phyloP scores from a whole-genome alignment of 2,797 vertebrate species.

The Hoplostethus atlanticus region DNA sequence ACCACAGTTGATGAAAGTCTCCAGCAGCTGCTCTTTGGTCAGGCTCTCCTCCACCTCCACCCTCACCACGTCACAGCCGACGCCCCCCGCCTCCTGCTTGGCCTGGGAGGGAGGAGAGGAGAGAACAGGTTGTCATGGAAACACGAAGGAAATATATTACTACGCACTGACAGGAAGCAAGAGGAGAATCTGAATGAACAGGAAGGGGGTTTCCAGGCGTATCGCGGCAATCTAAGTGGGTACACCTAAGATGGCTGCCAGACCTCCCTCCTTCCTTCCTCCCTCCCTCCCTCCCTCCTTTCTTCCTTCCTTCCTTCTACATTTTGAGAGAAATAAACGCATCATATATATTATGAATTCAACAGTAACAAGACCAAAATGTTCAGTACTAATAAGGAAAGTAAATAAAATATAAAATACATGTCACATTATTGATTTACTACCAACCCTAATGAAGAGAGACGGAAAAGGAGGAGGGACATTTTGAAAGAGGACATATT shows the following conservation, averaged over 20 bases:
- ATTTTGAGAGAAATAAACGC: no score
- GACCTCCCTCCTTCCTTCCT: neutral
- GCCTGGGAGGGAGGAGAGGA: conserved; percentile 80
- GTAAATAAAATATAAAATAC: no score
- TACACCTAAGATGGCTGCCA: no score
- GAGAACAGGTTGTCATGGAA: conserved; percentile 72
- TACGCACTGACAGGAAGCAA: conserved; percentile 32
- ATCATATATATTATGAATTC: no score
- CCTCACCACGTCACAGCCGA: conserved; percentile 89
- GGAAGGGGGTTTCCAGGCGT: conserved; percentile 37
- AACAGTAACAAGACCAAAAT: no score
- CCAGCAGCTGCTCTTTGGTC: conserved; percentile 92
- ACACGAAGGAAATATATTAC: conserved; percentile 57
- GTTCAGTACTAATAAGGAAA: no score
- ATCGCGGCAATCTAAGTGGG: neutral
- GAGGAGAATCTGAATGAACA: conserved; percentile 57
- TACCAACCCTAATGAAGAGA: no score
- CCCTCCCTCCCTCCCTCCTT: no score
- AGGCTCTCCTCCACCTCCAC: conserved; percentile 90
- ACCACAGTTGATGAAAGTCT: conserved; percentile 93
- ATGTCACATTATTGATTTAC: no score
- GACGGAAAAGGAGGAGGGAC: no score
- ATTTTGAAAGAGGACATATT: no score
- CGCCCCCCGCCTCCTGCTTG: conserved; percentile 89
- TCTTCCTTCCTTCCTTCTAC: no score